Evolutionary conservation across 2,797 vertebrate species (phyloP), one percentile per base, ranked within the genome.

Genomic region (Sciaenops ocellatus): DNA sequence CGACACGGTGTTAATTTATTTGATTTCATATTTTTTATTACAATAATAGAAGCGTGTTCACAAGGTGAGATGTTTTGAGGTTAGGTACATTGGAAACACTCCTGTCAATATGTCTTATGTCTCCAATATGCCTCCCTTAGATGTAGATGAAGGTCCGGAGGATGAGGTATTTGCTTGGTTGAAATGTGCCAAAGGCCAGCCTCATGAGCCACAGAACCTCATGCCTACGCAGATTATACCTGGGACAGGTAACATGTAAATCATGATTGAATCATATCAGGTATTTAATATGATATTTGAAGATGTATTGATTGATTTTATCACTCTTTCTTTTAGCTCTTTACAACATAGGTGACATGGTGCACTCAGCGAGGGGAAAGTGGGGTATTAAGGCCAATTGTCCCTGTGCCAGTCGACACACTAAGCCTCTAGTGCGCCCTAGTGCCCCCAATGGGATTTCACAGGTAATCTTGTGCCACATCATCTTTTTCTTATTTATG

Each of bases 341-440:
- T 80, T 99, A 99, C 90, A 99, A 97, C 93, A 99, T 99, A 85
- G 98, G 98, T 82, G 98, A 99, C 89, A 98, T 99, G 98, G 98
- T 99, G 79, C 98, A 99, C 69, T 96, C 97, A 87, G 98, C 98
- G 30, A 96, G 98, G 89, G 98, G 98, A 69, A 99, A 99, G 79
- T 99, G 98, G 98, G 98, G 98, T 75, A 99, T 99, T 89, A 99
- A 99, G 95, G 98, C 98, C 15, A 99, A 99, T 60, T 99, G 98
- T 86, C 98, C 98, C 0, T 99, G 98, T 90, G 96, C 98, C 88
- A 99, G 93, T 94, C 96, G 98, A 83, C 96, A 99, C 85, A 97
- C 88, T 77, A 99, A 98, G 94, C 96, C 98, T 0, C 95, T 97
- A 38, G 90, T 97, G 87, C 97, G 98, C 87, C 96, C 97, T 15